Evolutionary conservation across 37 sponge, comb jelly and placozoan species (phyloP).

Genomic region (Mnemiopsis leidyi): DNA sequence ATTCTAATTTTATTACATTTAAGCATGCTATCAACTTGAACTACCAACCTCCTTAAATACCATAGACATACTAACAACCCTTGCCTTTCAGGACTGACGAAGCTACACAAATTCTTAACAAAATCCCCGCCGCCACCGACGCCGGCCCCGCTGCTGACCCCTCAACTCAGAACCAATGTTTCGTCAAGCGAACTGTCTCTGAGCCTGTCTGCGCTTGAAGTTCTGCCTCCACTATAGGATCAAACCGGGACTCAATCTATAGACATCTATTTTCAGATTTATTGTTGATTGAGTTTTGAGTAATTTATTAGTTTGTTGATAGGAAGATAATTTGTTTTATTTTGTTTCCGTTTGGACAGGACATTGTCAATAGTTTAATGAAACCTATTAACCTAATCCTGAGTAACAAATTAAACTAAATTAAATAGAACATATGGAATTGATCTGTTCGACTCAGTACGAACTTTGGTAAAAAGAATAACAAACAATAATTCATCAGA

Average conservation of each 20-base stretch:
- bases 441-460: too few relatives aligned
- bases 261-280: background rate
- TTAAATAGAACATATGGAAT: too few relatives aligned
- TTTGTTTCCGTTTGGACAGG: too few relatives aligned
- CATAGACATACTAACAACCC: too few relatives aligned
- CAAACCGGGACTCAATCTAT: background rate
- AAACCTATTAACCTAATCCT: too few relatives aligned
- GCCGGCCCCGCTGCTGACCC: background rate
- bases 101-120: background rate
- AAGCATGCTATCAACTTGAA: too few relatives aligned
- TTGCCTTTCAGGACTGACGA: background rate
- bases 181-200: slow-evolving; percentile 21
- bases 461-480: too few relatives aligned
- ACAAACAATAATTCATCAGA: too few relatives aligned
- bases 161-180: slow-evolving; percentile 36
- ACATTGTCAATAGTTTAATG: too few relatives aligned
- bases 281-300: background rate
- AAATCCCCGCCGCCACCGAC: background rate
- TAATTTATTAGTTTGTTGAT: background rate
- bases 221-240: background rate
- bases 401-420: too few relatives aligned
- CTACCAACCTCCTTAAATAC: too few relatives aligned
- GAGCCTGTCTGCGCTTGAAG: background rate
- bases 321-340: background rate
- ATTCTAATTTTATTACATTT: too few relatives aligned